These are phyloP conservation scores for Achatina immaculata DNA, from an alignment of 1,140 invertebrate species.

Conservation along the genomic window DNA sequence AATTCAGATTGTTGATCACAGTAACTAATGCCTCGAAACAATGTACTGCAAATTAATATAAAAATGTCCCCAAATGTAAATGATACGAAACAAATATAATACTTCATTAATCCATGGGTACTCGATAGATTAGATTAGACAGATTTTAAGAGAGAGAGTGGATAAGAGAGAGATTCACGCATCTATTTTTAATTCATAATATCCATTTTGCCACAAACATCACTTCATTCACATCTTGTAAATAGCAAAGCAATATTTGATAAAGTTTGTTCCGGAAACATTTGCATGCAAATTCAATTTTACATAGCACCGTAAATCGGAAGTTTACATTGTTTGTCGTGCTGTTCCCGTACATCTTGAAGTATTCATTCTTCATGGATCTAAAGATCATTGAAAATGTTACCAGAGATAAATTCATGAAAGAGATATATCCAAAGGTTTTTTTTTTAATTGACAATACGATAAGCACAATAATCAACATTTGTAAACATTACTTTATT, in stretches of 20 bases:
- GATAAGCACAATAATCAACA: neutral
- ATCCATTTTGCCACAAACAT: too few relatives aligned
- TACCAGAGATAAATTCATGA: conserved; percentile 28
- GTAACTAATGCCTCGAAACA: neutral
- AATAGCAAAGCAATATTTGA: neutral
- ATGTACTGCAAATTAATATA: neutral
- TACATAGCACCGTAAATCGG: neutral
- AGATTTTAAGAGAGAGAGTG: too few relatives aligned
- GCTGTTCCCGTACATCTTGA: neutral
- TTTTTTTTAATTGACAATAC: neutral
- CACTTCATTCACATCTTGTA: too few relatives aligned
- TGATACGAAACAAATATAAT: neutral
- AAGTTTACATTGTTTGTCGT: neutral
- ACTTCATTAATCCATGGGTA: too few relatives aligned
- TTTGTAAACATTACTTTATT: too few relatives aligned
- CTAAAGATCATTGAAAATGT: conserved; percentile 2
- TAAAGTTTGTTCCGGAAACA: neutral
- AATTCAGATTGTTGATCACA: neutral
- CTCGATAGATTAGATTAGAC: too few relatives aligned
- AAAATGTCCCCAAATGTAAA: neutral
- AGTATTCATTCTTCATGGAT: neutral
- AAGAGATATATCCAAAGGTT: conserved; percentile 42
- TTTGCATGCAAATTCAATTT: neutral
- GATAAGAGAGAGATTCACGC: too few relatives aligned
- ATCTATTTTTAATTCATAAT: too few relatives aligned